These are phyloP conservation scores for Ctenosaura bakeri DNA, from an alignment of 2,797 vertebrate species.

Conservation along the genomic window DNA sequence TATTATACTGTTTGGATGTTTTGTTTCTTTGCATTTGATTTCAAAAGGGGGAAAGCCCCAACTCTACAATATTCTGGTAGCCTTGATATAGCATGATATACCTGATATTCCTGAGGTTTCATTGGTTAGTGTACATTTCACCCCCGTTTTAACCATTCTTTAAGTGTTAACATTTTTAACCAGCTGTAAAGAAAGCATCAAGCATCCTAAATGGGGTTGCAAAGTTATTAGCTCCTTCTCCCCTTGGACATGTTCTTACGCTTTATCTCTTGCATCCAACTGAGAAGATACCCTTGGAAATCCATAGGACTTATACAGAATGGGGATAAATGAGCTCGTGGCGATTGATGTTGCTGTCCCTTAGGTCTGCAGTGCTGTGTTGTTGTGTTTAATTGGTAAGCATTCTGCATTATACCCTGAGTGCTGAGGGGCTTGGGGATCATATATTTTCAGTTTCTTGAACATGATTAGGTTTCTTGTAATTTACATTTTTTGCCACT, in stretches of 20 bases:
- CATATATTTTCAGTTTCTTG: constrained; percentile 62
- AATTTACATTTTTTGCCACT: constrained; percentile 73
- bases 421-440: constrained; percentile 47
- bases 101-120: not conserved
- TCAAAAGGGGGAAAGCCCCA: not conserved
- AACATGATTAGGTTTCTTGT: constrained; percentile 69
- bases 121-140: constrained; percentile 29
- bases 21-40: not conserved
- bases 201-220: constrained; percentile 59
- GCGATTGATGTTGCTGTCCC: constrained; percentile 62
- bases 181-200: constrained; percentile 7
- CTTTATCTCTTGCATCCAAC: constrained; percentile 65
- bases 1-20: not conserved
- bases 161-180: constrained; percentile 37
- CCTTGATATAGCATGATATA: not conserved
- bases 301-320: constrained; percentile 50
- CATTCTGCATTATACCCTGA: constrained; percentile 55
- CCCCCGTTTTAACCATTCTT: constrained; percentile 24
- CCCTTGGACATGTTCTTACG: constrained; percentile 49
- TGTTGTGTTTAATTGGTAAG: constrained; percentile 58
- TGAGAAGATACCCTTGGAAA: constrained; percentile 64
- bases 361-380: constrained; percentile 48
- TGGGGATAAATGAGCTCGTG: constrained; percentile 48
- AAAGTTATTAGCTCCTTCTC: constrained; percentile 61
- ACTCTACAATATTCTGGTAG: not conserved